Conservation (phyloP, 2,113 vertebrate species). For the Microtus pennsylvanicus region DNA sequence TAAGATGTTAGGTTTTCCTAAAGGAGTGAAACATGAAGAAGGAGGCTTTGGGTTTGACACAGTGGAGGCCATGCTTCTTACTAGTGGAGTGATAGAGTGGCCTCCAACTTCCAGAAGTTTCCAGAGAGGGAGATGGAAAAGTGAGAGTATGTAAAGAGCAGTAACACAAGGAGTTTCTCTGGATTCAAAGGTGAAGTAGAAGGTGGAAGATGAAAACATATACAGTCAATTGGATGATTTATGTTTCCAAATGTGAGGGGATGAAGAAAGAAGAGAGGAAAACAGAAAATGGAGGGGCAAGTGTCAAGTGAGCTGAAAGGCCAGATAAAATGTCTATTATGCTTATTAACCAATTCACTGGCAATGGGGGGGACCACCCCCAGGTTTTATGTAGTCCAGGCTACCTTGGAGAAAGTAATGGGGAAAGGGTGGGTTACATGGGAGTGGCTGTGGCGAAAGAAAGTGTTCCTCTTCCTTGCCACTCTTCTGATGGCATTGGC, state of each 20-base stretch:
- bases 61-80: neutral
- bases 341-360: neutral
- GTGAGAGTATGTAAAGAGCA: neutral
- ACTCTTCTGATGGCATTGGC: neutral
- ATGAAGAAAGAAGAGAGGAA: neutral
- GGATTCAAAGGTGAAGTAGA: neutral
- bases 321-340: neutral
- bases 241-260: neutral
- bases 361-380: accelerated
- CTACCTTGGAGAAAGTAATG: neutral
- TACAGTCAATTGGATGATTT: neutral
- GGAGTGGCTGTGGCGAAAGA: neutral
- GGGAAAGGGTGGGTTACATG: too few species aligned
- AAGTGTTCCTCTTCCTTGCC: neutral
- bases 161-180: neutral
- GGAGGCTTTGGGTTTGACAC: neutral
- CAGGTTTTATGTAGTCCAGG: neutral
- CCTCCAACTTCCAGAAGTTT: neutral
- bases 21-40: neutral
- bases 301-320: neutral
- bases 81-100: accelerated
- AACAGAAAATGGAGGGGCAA: neutral
- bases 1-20: neutral
- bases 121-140: neutral
- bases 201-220: accelerated